phyloP scores from a whole-genome alignment of 2,888 invertebrate genomes.

The Lottia scabra region DNA sequence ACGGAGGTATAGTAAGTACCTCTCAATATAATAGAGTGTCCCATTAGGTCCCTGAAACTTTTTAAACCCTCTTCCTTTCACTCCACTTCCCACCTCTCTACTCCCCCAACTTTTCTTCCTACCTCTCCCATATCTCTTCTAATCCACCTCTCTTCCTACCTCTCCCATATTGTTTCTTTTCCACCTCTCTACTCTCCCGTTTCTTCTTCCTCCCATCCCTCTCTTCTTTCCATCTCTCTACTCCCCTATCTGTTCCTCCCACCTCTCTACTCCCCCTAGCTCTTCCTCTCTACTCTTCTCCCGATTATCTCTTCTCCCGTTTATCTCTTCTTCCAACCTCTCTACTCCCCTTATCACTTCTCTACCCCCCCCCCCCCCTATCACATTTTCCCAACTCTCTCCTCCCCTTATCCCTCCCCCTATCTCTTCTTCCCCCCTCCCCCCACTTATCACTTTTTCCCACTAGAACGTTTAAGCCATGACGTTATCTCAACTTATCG shows the following conservation, averaged over 20 bases:
- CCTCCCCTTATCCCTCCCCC: neutral
- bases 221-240: neutral
- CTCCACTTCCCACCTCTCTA: no score
- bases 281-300: neutral
- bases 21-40: no score
- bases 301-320: neutral
- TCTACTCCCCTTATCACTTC: no score
- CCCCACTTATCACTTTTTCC: no score
- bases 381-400: neutral
- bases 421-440: neutral
- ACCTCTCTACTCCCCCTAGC: neutral
- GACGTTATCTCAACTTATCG: no score
- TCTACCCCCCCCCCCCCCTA: neutral
- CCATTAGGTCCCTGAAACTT: no score
- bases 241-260: neutral
- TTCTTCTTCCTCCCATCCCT: neutral
- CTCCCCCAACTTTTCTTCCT: no score
- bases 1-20: no score
- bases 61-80: no score
- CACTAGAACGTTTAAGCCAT: no score
- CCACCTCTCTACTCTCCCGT: neutral
- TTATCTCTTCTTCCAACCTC: neutral
- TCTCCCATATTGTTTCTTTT: neutral
- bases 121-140: neutral
- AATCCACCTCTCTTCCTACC: constrained; percentile 8